Base-by-base conservation (phyloP, 1,140 invertebrate species). In the Microplitis demolitor region DNA sequence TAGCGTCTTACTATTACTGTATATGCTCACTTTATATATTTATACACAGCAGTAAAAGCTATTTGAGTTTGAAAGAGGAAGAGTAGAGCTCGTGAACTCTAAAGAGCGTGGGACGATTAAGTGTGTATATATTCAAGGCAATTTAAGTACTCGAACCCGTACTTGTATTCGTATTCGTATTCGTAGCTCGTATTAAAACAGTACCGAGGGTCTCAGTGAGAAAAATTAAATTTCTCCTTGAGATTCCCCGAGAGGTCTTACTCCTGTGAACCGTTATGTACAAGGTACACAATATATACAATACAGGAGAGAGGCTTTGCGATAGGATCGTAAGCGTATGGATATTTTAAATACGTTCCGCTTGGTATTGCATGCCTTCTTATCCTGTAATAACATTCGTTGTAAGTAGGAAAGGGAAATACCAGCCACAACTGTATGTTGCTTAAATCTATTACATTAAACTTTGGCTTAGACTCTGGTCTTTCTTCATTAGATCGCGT, bases 321-420 rank as follows among this genome's bases (percentile, higher is more conserved):
- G 66, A 67, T 67, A 54, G 37, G 16, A 67, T 67, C 66, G 51
- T 34, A 34, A 67, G 39, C 24, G 53, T 39, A 50, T 8, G 45
- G 39, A 24, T 24, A 37, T 72, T 75, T 68, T 72, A 71, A 72
- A 62, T 69, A 72, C 63, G 67, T 72, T 72, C 64, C 53, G 67
- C 66, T 35, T 63, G 45, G 35, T 16, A 58, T 64, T 45, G 35
- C 31, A 51, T 58, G 9, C 3, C 66, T 64, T 33, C 39, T 45
- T 14, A 39, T 45, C 39, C 62, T 75, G 60, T n/a, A 67, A 53
- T 33, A 53, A n/a, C 50, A 53, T 67, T 67, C 50, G 39, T 54
- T 9, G 31, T 16, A 67, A 34, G 8, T 14, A 24, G n/a, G 51
- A 50, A 37, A 66, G 24, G 9, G 24, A 31, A 16, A 33, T 34